These are phyloP conservation scores for Phoxinus dragarum DNA, from an alignment of 2,797 vertebrate genomes.

Conservation along the genomic window DNA sequence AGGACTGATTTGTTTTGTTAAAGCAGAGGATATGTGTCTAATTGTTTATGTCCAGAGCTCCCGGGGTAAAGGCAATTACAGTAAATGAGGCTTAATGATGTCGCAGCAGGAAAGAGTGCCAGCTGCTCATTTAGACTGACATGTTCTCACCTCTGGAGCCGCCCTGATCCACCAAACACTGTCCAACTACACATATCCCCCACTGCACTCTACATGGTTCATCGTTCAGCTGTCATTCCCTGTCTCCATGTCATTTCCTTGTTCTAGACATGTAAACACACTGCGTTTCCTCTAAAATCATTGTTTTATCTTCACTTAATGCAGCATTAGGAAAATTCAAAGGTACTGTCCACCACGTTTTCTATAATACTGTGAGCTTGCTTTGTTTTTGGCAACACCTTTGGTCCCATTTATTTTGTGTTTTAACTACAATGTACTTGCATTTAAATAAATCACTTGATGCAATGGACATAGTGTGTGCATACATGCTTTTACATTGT, in stretches of 20 bases:
- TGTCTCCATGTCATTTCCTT: background rate
- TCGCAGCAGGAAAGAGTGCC: slow-evolving; percentile 51
- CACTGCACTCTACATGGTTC: background rate
- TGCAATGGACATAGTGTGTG: background rate
- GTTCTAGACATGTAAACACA: background rate
- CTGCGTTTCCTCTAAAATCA: slow-evolving; percentile 44
- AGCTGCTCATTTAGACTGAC: slow-evolving; percentile 55
- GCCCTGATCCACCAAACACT: slow-evolving; percentile 41
- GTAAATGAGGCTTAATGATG: slow-evolving; percentile 60
- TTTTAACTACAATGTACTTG: background rate
- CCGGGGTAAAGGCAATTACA: slow-evolving; percentile 59
- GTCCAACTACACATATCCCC: slow-evolving; percentile 35
- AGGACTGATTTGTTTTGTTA: slow-evolving; percentile 12
- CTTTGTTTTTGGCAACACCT: slow-evolving; percentile 2
- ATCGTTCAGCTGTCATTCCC: background rate
- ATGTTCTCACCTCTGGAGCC: slow-evolving; percentile 57
- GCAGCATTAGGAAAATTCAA: slow-evolving; percentile 99
- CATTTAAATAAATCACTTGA: background rate
- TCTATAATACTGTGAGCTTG: slow-evolving; percentile 33
- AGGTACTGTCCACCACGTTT: slow-evolving; percentile 83
- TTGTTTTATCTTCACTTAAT: slow-evolving; percentile 74
- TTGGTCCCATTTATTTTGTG: background rate
- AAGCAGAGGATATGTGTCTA: slow-evolving; percentile 17
- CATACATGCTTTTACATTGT: background rate
- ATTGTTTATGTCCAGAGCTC: slow-evolving; percentile 47